Percentiles rank a stretch among this genome's conserved stretches.
Conservation (phyloP, 37 sponge, comb jelly and placozoan species). For the Tethya wilhelma region DNA sequence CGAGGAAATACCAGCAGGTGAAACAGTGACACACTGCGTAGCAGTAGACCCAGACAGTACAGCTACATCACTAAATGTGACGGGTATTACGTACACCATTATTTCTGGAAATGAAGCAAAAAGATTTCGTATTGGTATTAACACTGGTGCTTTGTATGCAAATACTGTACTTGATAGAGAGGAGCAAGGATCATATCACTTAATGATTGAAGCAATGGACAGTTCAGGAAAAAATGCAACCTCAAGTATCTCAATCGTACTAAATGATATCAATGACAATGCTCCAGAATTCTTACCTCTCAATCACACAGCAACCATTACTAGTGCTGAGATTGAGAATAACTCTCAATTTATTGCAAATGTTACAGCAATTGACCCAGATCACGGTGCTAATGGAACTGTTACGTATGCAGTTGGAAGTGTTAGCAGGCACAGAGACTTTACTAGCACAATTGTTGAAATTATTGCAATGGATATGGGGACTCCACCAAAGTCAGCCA, state of each 20-base stretch:
- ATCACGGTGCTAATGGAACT: slow-evolving; percentile 56
- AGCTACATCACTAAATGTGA: slow-evolving; percentile 2
- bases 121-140: slow-evolving; percentile 12
- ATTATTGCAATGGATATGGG: slow-evolving; percentile 75
- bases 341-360: slow-evolving; percentile 3
- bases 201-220: slow-evolving; percentile 52
- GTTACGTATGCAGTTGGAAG: slow-evolving; percentile 28
- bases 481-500: slow-evolving; percentile 12
- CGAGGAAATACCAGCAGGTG: slow-evolving; percentile 4
- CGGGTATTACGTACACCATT: slow-evolving; percentile 47
- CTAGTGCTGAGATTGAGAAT: not conserved
- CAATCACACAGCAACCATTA: not conserved
- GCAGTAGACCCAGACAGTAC: slow-evolving; percentile 36
- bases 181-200: not conserved
- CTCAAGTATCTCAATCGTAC: slow-evolving; percentile 3
- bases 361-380: slow-evolving; percentile 50
- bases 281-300: slow-evolving; percentile 41
- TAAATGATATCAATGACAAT: slow-evolving; percentile 83
- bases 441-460: slow-evolving; percentile 21
- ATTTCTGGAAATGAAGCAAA: not conserved
- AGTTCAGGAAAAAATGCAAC: not conserved
- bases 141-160: slow-evolving; percentile 19
- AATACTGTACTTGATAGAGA: slow-evolving; percentile 51
- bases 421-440: not conserved
- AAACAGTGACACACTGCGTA: not conserved